These are phyloP conservation scores for Pristionchus pacificus DNA, from an alignment of 1,140 invertebrate genomes.

Conservation along the genomic window DNA sequence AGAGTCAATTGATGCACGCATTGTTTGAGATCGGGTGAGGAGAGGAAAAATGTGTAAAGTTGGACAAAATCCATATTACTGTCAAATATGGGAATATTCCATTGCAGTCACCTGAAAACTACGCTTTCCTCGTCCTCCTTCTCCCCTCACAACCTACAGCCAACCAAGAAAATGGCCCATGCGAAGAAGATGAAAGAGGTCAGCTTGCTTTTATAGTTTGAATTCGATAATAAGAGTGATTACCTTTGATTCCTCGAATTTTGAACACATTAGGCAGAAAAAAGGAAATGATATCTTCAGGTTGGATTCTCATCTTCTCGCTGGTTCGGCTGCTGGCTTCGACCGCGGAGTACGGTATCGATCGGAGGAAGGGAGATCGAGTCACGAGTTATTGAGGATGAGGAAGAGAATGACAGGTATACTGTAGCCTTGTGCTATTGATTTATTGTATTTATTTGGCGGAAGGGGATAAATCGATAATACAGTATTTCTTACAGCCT, in stretches of 20 bases:
- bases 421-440: neutral
- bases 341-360: neutral
- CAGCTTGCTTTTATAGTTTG: neutral
- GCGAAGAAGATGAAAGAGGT: neutral
- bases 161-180: neutral
- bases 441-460: neutral
- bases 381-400: neutral
- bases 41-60: no score
- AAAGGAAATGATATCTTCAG: no score
- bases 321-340: neutral
- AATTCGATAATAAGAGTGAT: neutral
- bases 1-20: no score
- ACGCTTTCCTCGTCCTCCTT: neutral
- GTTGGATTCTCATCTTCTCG: neutral
- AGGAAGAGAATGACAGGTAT: neutral
- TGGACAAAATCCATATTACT: no score
- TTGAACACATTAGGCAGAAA: no score
- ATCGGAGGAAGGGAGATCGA: neutral
- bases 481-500: neutral
- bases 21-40: no score
- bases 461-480: neutral
- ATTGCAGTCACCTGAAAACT: neutral
- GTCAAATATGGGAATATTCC: no score
- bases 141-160: neutral
- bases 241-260: no score